Evolutionary conservation across 2,888 invertebrate genomes (phyloP).

Genomic region (Chaitophorus viminalis): DNA sequence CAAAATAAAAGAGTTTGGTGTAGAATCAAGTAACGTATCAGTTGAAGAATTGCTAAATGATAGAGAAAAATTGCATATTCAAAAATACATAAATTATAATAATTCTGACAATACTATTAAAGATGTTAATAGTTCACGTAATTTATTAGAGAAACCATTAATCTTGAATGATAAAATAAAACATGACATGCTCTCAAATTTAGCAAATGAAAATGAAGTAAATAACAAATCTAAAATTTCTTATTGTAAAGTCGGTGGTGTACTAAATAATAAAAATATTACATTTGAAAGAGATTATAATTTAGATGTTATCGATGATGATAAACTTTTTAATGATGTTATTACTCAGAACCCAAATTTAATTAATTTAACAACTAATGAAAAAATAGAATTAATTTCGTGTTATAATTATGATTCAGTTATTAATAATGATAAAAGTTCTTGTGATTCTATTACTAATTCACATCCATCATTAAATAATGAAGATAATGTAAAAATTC

Average conservation of each 20-base stretch:
- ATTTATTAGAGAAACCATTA: background rate
- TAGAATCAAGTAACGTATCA: background rate
- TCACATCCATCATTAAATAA: background rate
- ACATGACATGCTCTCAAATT: background rate
- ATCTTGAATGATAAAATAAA: background rate
- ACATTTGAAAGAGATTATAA: background rate
- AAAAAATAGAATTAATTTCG: background rate
- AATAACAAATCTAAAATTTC: background rate
- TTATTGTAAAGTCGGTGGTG: background rate
- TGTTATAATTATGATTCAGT: background rate
- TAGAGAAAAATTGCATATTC: background rate
- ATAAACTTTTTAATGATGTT: background rate
- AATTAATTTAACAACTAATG: background rate
- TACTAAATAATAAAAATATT: background rate
- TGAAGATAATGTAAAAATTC: background rate
- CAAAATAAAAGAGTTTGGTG: background rate
- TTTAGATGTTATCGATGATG: background rate
- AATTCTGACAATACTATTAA: background rate
- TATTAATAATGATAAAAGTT: background rate
- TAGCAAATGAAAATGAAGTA: background rate
- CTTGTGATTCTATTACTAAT: background rate
- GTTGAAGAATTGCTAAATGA: background rate
- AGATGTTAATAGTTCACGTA: background rate
- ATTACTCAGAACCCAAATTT: background rate
- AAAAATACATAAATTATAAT: background rate